Evolutionary conservation across 2,888 invertebrate species (phyloP), one percentile per base, ranked within the genome.

Genomic region (Meiosimyza platycephala): DNA sequence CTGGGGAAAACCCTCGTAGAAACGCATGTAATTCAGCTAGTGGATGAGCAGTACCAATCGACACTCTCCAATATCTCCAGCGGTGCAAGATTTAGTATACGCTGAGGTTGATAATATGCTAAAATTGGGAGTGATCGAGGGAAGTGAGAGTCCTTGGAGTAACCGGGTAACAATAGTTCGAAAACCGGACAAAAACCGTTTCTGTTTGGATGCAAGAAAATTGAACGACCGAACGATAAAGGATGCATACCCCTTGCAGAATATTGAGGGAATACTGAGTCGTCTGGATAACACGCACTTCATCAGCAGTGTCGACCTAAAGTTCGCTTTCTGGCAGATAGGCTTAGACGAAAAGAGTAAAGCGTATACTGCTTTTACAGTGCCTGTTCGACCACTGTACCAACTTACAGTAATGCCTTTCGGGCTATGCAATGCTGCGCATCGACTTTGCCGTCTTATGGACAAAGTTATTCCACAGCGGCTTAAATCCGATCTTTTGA

Each of bases 211-310:
- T 54, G 28, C 28, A 28, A 28, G 28, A 4, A 28, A 28, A 3
- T 28, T 28, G 28, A 28, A 28, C 28, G 28, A 28, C 28, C 28
- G 28, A 2, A 28, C 28, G 3, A 28, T 28, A 28, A 28, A 28
- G 3, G 28, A 28, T 28, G 28, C 3, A 28, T 28, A 28, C 28
- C 28, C 28, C 28, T 28, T 4, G 4, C 28, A 28, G 28, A 28
- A 28, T 28, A 28, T 28, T 3, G 28, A 28, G 28, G 28, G 28
- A 28, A 28, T 28, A 28, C 28, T 59, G 33, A 66, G 75, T 7
- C 75, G 67, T 2, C 60, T 71, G 1, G 72, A 75, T 12, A 78
- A 83, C 1, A 68, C 83, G 13, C 76, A 79, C 50, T 78, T 77
- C 18, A 75, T 84, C 0, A 71, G 73, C 6, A 71, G 72, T 6